Base-by-base conservation (phyloP, 1,140 invertebrate genomes). In the Mya arenaria region DNA sequence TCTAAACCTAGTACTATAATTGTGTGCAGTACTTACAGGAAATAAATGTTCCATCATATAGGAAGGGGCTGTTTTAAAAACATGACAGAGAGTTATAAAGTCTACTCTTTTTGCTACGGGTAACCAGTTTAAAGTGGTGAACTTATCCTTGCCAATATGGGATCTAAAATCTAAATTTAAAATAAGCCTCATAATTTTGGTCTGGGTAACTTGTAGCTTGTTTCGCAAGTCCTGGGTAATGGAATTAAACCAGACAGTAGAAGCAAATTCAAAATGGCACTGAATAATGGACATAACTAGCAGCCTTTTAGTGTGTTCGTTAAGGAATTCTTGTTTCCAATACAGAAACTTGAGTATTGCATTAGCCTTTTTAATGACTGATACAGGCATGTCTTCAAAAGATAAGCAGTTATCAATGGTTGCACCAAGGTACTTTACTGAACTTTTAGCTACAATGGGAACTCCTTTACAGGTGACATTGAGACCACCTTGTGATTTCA, bases 391-490 rank as follows among this genome's bases (percentile, higher is more conserved):
- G 5, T 4, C 32, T 25, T 71, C 41, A 55, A 8, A 71, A 8
- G 68, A 71, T 4, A 71, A 30, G 55, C 36, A 52, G 23, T 52
- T 23, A 30, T 71, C 68, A 3, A 55, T 3, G 6, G 68, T 71
- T 71, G 68, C n/a, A 52, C 41, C 23, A 17, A 71, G 28, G 55
- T 71, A 71, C 37, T 69, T 69, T 23, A 69, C 65, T 41, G 37
- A 69, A 8, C 23, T 25, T 28, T 28, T 69, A 13, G 68, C 32
- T 32, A 52, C 3, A 71, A 71, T 71, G n/a, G 10, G 1, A 4
- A 4, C 4, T 17, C 39, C 68, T 5, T 71, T 8, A 30, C 32
- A 8, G 13, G 28, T 5, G 15, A 71, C 23, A 23, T 28, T 39
- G 4, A 48, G 34, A 71, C 13, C 6, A 41, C 6, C 4, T 8